Conservation (phyloP, 2,797 vertebrate genomes). For the Megalops cyprinoides region DNA sequence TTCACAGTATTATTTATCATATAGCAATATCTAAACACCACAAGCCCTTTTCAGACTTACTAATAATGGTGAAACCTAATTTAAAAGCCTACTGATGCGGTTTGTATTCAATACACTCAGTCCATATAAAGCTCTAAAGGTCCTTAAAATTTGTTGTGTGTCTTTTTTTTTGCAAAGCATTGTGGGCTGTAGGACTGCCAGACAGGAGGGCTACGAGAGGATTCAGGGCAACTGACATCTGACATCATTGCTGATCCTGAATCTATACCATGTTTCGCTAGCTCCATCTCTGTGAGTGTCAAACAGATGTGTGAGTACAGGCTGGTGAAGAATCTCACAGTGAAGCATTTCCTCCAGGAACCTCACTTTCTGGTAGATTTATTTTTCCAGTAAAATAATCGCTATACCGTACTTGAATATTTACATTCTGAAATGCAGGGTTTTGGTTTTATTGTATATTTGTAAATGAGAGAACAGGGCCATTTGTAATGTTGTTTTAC, state of each 20-base stretch:
- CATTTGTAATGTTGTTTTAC: too few relatives aligned
- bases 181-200: constrained; percentile 59
- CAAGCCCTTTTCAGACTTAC: too few relatives aligned
- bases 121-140: background rate
- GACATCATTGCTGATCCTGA: background rate
- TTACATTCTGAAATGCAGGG: background rate
- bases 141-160: background rate
- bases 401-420: background rate
- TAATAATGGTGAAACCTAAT: background rate
- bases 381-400: too few relatives aligned
- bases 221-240: constrained; percentile 51
- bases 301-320: background rate
- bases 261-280: background rate
- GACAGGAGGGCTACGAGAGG: constrained; percentile 40
- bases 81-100: background rate
- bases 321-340: background rate
- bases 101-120: background rate
- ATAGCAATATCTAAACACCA: background rate
- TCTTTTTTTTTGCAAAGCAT: constrained; percentile 43
- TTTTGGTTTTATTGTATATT: background rate
- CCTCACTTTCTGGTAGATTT: background rate
- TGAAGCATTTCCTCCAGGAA: background rate
- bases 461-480: background rate
- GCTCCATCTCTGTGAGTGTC: background rate
- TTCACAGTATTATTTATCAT: background rate